Evolutionary conservation across 2,888 invertebrate species (phyloP).

Genomic region (Pegoplata infirma): DNA sequence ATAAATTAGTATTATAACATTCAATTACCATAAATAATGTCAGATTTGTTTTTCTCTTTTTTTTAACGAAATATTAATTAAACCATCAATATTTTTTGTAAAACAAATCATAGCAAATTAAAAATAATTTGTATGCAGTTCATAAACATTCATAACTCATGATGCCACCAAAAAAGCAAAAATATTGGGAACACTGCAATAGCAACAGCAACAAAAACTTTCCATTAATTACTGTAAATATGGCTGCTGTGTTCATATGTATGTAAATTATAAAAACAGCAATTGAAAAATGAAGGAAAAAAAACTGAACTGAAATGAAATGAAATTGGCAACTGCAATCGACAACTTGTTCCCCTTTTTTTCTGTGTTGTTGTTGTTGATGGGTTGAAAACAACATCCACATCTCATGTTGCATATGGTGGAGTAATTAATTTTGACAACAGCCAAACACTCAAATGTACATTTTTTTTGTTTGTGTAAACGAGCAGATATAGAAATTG

Average conservation of each 20-base stretch:
- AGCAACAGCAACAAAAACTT: constrained; percentile 44
- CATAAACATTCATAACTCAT: constrained; percentile 54
- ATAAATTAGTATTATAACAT: no score
- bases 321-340: constrained; percentile 51
- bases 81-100: constrained; percentile 28
- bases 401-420: constrained; percentile 46
- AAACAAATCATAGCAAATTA: constrained; percentile 32
- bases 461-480: background rate
- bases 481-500: background rate
- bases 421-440: constrained; percentile 60
- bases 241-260: no score
- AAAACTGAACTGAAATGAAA: background rate
- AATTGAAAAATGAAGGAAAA: background rate
- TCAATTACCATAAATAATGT: background rate
- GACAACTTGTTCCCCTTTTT: constrained; percentile 47
- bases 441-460: constrained; percentile 43
- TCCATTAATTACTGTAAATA: constrained; percentile 56
- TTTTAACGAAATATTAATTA: background rate
- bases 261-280: constrained; percentile 6
- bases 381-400: background rate
- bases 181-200: constrained; percentile 32
- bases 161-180: constrained; percentile 40
- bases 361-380: no score
- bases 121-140: constrained; percentile 53
- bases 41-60: background rate